phyloP scores from a whole-genome alignment of 2,888 invertebrate genomes.

The Drosophila nr. medialis region DNA sequence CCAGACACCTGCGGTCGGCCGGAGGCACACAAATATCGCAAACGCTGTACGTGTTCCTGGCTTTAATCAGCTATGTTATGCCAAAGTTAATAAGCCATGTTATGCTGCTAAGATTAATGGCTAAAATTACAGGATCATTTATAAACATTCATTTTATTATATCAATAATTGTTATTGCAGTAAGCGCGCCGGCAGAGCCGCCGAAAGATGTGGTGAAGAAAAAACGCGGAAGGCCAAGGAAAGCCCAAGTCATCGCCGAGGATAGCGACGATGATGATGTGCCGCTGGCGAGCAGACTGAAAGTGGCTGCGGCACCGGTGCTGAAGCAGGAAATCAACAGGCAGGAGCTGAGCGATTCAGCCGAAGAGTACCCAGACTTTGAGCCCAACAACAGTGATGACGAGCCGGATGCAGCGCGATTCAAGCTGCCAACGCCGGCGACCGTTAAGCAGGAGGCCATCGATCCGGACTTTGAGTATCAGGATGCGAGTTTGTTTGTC shows the following conservation, averaged over 20 bases:
- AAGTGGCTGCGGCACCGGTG: constrained; percentile 38
- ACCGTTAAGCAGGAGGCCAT: constrained; percentile 67
- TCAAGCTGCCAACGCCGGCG: constrained; percentile 56
- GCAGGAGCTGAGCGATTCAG: constrained; percentile 66
- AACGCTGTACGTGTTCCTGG: constrained; percentile 27
- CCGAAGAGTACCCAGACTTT: constrained; percentile 76
- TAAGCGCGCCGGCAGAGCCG: constrained; percentile 11
- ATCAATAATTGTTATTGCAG: constrained; percentile 24
- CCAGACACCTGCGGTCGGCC: constrained; percentile 84
- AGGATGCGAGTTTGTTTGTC: constrained; percentile 64
- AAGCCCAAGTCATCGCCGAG: constrained; percentile 10
- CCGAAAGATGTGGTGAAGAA: constrained; percentile 29
- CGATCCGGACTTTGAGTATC: constrained; percentile 72
- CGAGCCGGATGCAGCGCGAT: constrained; percentile 53
- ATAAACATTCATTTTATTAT: neutral
- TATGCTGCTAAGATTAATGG: neutral
- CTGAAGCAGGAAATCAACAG: constrained; percentile 54
- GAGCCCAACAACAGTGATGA: constrained; percentile 73
- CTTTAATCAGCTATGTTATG: neutral
- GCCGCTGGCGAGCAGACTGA: constrained; percentile 60
- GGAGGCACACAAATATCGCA: constrained; percentile 49
- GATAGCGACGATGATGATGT: constrained; percentile 71
- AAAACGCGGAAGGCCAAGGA: constrained; percentile 55
- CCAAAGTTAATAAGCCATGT: neutral
- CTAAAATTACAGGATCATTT: neutral